Evolutionary conservation across 2,797 vertebrate species (phyloP).

Genomic region (Furcifer pardalis): DNA sequence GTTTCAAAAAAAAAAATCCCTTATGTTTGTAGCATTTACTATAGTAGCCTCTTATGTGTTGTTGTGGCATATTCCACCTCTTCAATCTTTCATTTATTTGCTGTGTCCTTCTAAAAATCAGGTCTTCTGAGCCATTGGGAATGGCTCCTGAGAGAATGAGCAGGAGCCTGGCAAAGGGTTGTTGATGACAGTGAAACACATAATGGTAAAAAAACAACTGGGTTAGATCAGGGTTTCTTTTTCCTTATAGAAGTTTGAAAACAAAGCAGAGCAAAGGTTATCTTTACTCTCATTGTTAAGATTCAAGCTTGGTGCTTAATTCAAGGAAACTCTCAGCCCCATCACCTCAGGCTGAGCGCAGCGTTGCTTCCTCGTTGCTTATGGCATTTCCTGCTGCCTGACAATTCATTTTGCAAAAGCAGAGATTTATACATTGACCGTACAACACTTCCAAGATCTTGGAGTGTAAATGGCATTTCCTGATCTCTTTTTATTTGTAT

Average conservation of each 20-base stretch:
- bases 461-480: constrained; percentile 51
- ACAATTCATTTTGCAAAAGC: constrained; percentile 52
- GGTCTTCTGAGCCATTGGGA: constrained; percentile 61
- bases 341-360: constrained; percentile 46
- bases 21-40: background rate
- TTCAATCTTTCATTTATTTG: constrained; percentile 43
- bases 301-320: constrained; percentile 46
- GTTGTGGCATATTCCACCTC: constrained; percentile 32
- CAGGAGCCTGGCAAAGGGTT: constrained; percentile 73
- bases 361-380: constrained; percentile 44
- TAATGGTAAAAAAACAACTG: constrained; percentile 71
- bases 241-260: constrained; percentile 63
- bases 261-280: constrained; percentile 71
- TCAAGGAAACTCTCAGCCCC: constrained; percentile 58
- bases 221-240: constrained; percentile 47
- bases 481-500: constrained; percentile 54
- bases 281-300: constrained; percentile 63
- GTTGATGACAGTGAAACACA: constrained; percentile 54
- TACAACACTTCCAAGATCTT: constrained; percentile 47
- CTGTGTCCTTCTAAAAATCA: constrained; percentile 21
- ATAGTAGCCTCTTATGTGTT: background rate
- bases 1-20: no score
- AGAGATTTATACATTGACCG: constrained; percentile 53
- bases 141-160: constrained; percentile 62
- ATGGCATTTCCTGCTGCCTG: constrained; percentile 69